phyloP scores from a whole-genome alignment of 2,797 vertebrate species.

The Orestias chungarensis region DNA sequence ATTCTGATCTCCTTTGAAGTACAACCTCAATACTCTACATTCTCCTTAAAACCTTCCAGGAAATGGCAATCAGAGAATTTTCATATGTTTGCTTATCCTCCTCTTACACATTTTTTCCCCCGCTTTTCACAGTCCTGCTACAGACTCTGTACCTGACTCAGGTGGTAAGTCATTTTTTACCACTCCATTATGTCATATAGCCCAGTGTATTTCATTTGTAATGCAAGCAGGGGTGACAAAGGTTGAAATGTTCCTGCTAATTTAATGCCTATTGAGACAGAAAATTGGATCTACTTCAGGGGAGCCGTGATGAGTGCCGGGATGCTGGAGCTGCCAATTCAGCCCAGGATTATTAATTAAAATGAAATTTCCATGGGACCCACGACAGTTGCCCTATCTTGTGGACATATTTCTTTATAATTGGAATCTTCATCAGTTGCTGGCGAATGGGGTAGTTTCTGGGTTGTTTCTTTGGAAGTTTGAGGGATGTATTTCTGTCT shows the following conservation, averaged over 20 bases:
- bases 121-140: constrained; percentile 41
- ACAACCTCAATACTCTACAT: not conserved
- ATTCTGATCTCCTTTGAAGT: constrained; percentile 17
- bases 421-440: constrained; percentile 67
- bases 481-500: constrained; percentile 46
- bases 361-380: constrained; percentile 73
- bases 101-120: constrained; percentile 34
- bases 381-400: constrained; percentile 64
- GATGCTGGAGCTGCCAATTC: constrained; percentile 70
- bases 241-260: constrained; percentile 79
- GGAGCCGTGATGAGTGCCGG: constrained; percentile 63
- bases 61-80: constrained; percentile 26
- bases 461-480: constrained; percentile 35
- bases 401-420: constrained; percentile 76
- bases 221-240: constrained; percentile 67
- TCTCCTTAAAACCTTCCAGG: constrained; percentile 16
- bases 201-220: constrained; percentile 76
- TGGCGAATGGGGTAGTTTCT: constrained; percentile 41
- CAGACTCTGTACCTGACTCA: constrained; percentile 7
- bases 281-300: constrained; percentile 80
- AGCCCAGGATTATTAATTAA: constrained; percentile 78
- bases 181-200: constrained; percentile 68
- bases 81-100: constrained; percentile 24
- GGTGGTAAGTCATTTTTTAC: constrained; percentile 65
- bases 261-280: constrained; percentile 82